Evolutionary conservation across 2,113 vertebrate species (phyloP), one percentile per base, ranked within the genome.

Genomic region (Dissostichus mawsoni): DNA sequence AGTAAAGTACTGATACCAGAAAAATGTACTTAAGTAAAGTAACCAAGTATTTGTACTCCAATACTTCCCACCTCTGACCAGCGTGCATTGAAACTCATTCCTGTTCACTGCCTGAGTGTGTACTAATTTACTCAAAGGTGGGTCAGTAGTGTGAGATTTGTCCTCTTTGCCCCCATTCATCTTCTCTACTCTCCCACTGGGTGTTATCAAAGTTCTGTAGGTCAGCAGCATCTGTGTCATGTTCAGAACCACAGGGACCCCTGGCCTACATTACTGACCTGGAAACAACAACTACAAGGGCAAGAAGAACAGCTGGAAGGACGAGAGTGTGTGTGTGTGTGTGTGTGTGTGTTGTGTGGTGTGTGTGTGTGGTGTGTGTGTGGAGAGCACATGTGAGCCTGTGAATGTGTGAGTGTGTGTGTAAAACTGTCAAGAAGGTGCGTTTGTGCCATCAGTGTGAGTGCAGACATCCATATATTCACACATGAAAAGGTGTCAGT

Each of bases 261-360:
- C 56, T 51, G 82, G 57, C 74, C 82, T 44, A 57, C 69, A 63
- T 74, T 68, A 69, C 61, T 52, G 81, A 74, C 64, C 78, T 68
- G 69, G 36, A 69, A 79, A 73, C 55, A 66, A 67, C 73, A 69
- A 74, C 45, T 5, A 16, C 76, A 62, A 77, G 74, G 48, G 36
- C 61, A 55, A 58, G 13, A 36, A 0, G 6, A 47, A 62, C 64
- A 83, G 78, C 50, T 66, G 63, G 44, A 76, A 50, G 69, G 73
- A 50, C n/a, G 1, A 2, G 8, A 6, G 36, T 1, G 36, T 36
- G 36, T 36, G 36, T 36, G 36, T 36, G 36, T 11, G 17, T 36
- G 36, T 36, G 62, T 12, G 36, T 36, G 62, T 56, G 23, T n/a
- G n/a, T n/a, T 18, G 25, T 73, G 47, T 16, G 3, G 66, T 6